These are phyloP conservation scores for Scaptomyza caliginosa DNA, from an alignment of 2,888 invertebrate species.

Conservation along the genomic window DNA sequence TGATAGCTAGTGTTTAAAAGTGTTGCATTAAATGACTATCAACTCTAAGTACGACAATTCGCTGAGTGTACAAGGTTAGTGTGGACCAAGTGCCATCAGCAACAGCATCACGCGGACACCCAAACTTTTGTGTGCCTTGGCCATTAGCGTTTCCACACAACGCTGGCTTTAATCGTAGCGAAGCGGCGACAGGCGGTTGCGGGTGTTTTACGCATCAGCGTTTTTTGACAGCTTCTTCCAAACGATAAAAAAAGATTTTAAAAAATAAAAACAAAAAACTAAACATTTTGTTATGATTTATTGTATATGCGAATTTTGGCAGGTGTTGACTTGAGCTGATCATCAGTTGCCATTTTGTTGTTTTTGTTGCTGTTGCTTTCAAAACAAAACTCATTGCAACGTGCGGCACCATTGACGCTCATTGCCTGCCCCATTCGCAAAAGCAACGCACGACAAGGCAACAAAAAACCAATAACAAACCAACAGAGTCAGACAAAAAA, in stretches of 20 bases:
- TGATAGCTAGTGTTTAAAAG: too few species aligned
- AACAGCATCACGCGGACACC: conserved; percentile 54
- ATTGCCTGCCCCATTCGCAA: conserved; percentile 60
- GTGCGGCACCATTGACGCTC: conserved; percentile 79
- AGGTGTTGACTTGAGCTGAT: conserved; percentile 59
- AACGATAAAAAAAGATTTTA: conserved; percentile 3
- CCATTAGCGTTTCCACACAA: conserved; percentile 72
- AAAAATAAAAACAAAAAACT: conserved; percentile 2
- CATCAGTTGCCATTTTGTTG: conserved; percentile 25
- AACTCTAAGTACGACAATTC: too few species aligned
- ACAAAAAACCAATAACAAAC: conserved; percentile 43
- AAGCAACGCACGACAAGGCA: conserved; percentile 61
- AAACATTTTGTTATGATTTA: conserved; percentile 54
- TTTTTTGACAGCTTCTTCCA: conserved; percentile 68
- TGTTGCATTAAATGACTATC: too few species aligned
- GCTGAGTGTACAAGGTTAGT: neutral
- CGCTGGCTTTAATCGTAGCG: conserved; percentile 73
- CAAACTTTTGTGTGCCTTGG: conserved; percentile 63
- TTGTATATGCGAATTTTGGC: conserved; percentile 59
- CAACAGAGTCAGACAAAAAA: conserved; percentile 15
- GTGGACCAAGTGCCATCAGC: conserved; percentile 38
- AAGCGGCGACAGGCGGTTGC: conserved; percentile 49
- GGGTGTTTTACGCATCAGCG: conserved; percentile 70
- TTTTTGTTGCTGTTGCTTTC: conserved; percentile 27
- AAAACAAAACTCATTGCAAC: conserved; percentile 60